Base-by-base conservation (phyloP, 2,797 vertebrate genomes). In the Poeciliopsis paucimaculata region DNA sequence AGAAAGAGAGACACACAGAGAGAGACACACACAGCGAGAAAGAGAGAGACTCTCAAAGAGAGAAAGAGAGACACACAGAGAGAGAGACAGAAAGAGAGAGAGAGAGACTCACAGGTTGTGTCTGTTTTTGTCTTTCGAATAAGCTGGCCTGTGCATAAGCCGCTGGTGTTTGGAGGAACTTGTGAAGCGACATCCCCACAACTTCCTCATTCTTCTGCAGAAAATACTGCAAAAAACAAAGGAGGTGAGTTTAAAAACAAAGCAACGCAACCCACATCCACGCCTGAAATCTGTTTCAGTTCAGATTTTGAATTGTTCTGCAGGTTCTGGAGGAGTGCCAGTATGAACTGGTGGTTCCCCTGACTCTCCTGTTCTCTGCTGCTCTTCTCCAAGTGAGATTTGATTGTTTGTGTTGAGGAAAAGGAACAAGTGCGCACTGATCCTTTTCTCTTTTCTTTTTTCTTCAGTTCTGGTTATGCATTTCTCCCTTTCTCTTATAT, bases 111-210 rank as follows among this genome's bases (percentile, higher is more conserved):
- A 51, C 47, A 77, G 13, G 31, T 62, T 60, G 39, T 75, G 73
- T 79, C 53, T 86, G 28, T 76, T 77, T 78, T 28, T 72, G 60
- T 88, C 39, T 84, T 23, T 83, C 34, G 47, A 57, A 15, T 0
- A 86, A 98, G 97, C 96, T 0, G 97, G 97, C 8, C 93, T 97
- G 74, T 97, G 97, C 87, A 93, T 98, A 46, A 98, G 97, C 91
- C 97, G 96, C 89, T 98, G 97, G 97, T 97, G 96, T 90, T 95
- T 98, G 66, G 97, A 98, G 94, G 97, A 98, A 93, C 95, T 98
- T 73, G 97, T 98, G 77, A 97, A 96, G 91, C 87, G 97, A 80
- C 96, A 98, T 62, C 93, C 96, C 0, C 80, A 94, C 51, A 97
- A 98, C 94, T 97, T 97, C 93, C 94, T 97, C 88, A 97, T 98